Evolutionary conservation across 1,140 invertebrate species (phyloP).

Genomic region (Geopemphigus sp.): DNA sequence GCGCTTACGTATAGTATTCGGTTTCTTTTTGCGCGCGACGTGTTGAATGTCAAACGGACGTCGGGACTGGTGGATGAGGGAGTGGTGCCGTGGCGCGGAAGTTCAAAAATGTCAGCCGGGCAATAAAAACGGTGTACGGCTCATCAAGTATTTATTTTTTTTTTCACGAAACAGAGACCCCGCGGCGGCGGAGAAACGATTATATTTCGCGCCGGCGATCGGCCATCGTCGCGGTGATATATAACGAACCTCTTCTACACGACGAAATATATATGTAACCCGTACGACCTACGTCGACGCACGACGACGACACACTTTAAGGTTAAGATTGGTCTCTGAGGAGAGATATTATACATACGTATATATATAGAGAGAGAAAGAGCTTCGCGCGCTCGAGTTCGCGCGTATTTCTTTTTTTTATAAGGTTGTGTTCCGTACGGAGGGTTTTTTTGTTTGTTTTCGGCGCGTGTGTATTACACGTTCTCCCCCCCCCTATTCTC

Average conservation of each 20-base stretch:
- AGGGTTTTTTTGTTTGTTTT: not conserved
- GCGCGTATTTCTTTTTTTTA: not conserved
- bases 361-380: not conserved
- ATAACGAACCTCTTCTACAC: not conserved
- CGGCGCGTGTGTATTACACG: not conserved
- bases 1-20: too few relatives aligned
- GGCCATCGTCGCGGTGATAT: not conserved
- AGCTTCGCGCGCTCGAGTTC: not conserved
- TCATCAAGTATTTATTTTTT: slow-evolving; percentile 45
- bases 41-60: slow-evolving; percentile 29
- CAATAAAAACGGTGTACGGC: slow-evolving; percentile 51
- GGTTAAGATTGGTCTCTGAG: slow-evolving; percentile 54
- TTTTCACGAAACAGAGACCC: not conserved
- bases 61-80: not conserved
- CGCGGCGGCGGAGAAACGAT: slow-evolving; percentile 5
- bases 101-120: slow-evolving; percentile 52
- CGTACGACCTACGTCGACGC: not conserved
- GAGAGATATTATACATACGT: slow-evolving; percentile 52
- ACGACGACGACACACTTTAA: slow-evolving; percentile 44
- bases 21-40: not conserved
- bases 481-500: not conserved
- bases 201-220: not conserved
- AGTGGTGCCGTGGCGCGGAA: slow-evolving; percentile 4
- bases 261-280: not conserved
- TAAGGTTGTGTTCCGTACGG: slow-evolving; percentile 1